Percentiles rank a stretch among this genome's conserved stretches.
These are phyloP conservation scores for Setophaga petechia DNA, from an alignment of 2,113 vertebrate genomes.

Conservation along the genomic window DNA sequence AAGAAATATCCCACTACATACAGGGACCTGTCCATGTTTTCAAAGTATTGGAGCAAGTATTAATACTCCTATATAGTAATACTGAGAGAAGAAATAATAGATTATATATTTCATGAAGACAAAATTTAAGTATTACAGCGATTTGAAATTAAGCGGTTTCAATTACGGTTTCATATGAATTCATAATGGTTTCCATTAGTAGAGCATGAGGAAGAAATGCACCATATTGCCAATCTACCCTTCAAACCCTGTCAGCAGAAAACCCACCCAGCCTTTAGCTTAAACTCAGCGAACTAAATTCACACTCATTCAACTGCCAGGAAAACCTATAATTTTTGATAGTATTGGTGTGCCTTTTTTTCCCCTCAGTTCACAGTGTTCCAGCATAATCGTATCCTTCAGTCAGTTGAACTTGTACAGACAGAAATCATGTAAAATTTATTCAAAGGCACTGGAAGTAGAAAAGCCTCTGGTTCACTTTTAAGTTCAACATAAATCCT, in stretches of 20 bases:
- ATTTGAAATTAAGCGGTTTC: neutral
- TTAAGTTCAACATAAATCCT: neutral
- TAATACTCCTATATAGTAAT: neutral
- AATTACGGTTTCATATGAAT: neutral
- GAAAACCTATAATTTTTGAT: neutral
- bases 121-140: neutral
- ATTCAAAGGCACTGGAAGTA: neutral
- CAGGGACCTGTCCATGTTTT: neutral
- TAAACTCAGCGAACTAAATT: neutral
- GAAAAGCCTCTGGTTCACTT: neutral
- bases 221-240: neutral
- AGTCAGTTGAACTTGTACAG: neutral
- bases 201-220: neutral
- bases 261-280: neutral
- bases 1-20: neutral
- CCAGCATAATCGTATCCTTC: neutral
- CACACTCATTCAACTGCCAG: neutral
- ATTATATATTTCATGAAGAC: rapidly evolving
- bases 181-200: neutral
- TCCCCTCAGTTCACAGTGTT: neutral
- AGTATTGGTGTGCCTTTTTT: neutral
- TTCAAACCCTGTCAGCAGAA: neutral
- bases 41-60: neutral
- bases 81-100: neutral
- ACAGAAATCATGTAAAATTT: neutral